Conservation (phyloP, 1,140 invertebrate genomes). For the Dinoponera quadriceps region DNA sequence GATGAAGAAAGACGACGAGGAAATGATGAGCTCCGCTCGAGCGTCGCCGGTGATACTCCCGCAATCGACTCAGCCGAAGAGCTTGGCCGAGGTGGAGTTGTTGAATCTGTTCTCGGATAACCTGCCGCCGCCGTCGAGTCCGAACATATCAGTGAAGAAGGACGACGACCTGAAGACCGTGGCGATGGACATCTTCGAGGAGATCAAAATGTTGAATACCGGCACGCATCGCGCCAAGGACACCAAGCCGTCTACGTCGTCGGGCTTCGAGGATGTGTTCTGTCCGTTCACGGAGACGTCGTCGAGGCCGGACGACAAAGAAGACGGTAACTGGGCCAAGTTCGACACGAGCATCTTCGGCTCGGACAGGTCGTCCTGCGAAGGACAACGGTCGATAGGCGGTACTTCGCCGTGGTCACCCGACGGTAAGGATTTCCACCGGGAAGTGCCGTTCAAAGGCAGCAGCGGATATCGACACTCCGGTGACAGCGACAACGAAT, state of each 20-base stretch:
- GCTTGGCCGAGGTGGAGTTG: conserved; percentile 77
- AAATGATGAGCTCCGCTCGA: conserved; percentile 11
- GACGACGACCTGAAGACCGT: conserved; percentile 74
- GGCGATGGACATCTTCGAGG: conserved; percentile 82
- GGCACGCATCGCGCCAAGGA: conserved; percentile 58
- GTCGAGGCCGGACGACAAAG: conserved; percentile 74
- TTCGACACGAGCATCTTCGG: conserved; percentile 82
- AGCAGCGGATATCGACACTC: conserved; percentile 76
- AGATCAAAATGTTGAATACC: conserved; percentile 83
- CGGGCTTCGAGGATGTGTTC: conserved; percentile 81
- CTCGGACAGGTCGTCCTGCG: conserved; percentile 81
- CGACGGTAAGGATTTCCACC: conserved; percentile 89
- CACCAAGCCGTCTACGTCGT: conserved; percentile 55
- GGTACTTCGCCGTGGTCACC: conserved; percentile 91
- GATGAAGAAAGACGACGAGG: conserved; percentile 67
- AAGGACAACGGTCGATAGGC: conserved; percentile 84
- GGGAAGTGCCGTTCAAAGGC: conserved; percentile 78
- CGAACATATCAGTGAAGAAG: conserved; percentile 72
- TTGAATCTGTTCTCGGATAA: conserved; percentile 81
- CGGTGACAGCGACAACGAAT: conserved; percentile 85
- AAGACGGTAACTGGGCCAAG: conserved; percentile 85
- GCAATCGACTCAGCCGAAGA: conserved; percentile 49
- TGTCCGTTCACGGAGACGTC: conserved; percentile 77
- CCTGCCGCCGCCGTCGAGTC: conserved; percentile 65
- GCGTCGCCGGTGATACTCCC: conserved; percentile 62